Evolutionary conservation across 2,888 invertebrate species (phyloP).

Genomic region (Liodrosophila aerea): DNA sequence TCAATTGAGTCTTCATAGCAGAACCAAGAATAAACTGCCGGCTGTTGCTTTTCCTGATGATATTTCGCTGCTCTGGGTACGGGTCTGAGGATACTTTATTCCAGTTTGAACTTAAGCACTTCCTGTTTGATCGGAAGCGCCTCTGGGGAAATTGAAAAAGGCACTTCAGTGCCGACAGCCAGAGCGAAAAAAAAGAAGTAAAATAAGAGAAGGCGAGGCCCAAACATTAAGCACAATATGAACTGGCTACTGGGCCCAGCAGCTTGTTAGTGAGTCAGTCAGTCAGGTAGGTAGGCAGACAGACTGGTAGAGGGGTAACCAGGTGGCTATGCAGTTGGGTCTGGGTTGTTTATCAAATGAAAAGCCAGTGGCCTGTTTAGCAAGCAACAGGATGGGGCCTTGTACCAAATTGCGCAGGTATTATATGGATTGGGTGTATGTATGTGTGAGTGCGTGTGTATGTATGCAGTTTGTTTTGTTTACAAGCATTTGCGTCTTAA

Average conservation of each 20-base stretch:
- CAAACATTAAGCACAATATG: conserved; percentile 62
- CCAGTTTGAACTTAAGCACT: conserved; percentile 80
- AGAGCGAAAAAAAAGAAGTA: conserved; percentile 3
- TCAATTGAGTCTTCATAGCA: conserved; percentile 3
- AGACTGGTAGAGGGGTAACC: conserved; percentile 30
- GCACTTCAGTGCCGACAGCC: conserved; percentile 70
- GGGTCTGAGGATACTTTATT: conserved; percentile 36
- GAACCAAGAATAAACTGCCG: background rate
- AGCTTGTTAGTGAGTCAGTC: conserved; percentile 52
- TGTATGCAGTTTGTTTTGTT: conserved; percentile 57
- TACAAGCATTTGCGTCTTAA: conserved; percentile 54
- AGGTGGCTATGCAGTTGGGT: conserved; percentile 52
- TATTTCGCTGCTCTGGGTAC: background rate
- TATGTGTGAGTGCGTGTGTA: conserved; percentile 16
- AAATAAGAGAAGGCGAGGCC: conserved; percentile 29
- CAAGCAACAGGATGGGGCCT: conserved; percentile 51
- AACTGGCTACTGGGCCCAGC: conserved; percentile 22
- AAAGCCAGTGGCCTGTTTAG: conserved; percentile 45
- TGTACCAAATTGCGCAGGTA: conserved; percentile 55
- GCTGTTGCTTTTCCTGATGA: conserved; percentile 7
- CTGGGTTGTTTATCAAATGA: conserved; percentile 59
- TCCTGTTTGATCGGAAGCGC: conserved; percentile 82
- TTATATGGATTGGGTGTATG: conserved; percentile 35
- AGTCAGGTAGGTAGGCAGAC: conserved; percentile 24
- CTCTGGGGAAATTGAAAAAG: conserved; percentile 81